These are phyloP conservation scores for Bombus difficillimus DNA, from an alignment of 1,140 invertebrate species.

Conservation along the genomic window DNA sequence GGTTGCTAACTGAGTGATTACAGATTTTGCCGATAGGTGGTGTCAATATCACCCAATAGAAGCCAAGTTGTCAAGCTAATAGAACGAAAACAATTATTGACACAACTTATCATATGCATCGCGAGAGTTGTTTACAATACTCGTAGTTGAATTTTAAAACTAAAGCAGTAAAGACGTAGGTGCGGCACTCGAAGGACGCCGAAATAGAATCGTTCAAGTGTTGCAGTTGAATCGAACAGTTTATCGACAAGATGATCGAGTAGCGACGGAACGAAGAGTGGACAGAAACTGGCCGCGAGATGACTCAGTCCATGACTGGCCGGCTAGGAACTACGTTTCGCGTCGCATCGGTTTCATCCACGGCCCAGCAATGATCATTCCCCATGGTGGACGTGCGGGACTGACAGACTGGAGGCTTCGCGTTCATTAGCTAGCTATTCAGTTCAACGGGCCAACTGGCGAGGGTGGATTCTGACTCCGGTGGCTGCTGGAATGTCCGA, in stretches of 20 bases:
- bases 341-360: slow-evolving; percentile 65
- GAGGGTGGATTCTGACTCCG: slow-evolving; percentile 79
- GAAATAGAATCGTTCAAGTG: not conserved
- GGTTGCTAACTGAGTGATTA: too few species aligned
- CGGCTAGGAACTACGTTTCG: slow-evolving; percentile 21
- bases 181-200: not conserved
- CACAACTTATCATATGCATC: too few species aligned
- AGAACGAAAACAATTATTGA: too few species aligned
- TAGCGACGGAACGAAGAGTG: not conserved
- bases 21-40: too few species aligned
- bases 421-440: slow-evolving; percentile 82
- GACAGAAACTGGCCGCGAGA: slow-evolving; percentile 8
- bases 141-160: not conserved
- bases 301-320: slow-evolving; percentile 53
- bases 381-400: slow-evolving; percentile 57
- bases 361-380: slow-evolving; percentile 63
- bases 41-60: rapidly evolving
- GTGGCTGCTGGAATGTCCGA: slow-evolving; percentile 80
- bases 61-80: too few species aligned
- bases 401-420: slow-evolving; percentile 74
- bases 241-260: slow-evolving; percentile 14
- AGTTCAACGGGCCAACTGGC: slow-evolving; percentile 79
- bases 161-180: not conserved
- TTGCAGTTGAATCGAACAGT: not conserved
- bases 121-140: too few species aligned